Conservation (phyloP, 2,113 vertebrate genomes). For the Datnioides undecimradiatus region DNA sequence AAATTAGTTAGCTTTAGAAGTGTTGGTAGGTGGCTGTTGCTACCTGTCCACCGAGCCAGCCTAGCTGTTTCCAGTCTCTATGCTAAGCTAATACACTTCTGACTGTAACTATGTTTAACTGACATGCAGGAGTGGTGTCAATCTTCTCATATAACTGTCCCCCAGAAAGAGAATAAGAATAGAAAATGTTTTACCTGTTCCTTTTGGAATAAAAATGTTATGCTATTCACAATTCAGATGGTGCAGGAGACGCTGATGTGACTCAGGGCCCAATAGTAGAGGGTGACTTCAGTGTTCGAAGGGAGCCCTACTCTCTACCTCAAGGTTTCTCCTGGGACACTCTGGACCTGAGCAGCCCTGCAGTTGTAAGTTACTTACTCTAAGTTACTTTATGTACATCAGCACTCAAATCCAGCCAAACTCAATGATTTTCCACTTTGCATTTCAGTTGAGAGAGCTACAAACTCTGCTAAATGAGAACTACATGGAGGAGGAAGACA, state of each 20-base stretch:
- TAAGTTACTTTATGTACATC: neutral
- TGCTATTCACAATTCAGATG: neutral
- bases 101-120: neutral
- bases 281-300: constrained; percentile 85
- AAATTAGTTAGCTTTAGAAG: neutral
- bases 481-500: constrained; percentile 96
- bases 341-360: constrained; percentile 88
- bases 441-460: constrained; percentile 89
- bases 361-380: constrained; percentile 83
- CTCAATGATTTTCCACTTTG: neutral
- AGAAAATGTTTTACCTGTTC: no score
- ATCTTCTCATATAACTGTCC: no score
- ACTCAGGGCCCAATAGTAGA: constrained; percentile 89
- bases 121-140: no score
- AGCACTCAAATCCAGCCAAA: neutral
- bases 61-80: neutral
- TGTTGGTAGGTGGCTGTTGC: neutral
- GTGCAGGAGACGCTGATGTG: constrained; percentile 87
- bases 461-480: constrained; percentile 94
- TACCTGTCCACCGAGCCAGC: neutral
- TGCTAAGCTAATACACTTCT: neutral
- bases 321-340: constrained; percentile 94
- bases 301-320: constrained; percentile 92
- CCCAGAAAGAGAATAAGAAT: no score
- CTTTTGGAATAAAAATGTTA: neutral